These are phyloP conservation scores for Pristionchus fissidentatus DNA, from an alignment of 2,888 invertebrate genomes.

Conservation along the genomic window DNA sequence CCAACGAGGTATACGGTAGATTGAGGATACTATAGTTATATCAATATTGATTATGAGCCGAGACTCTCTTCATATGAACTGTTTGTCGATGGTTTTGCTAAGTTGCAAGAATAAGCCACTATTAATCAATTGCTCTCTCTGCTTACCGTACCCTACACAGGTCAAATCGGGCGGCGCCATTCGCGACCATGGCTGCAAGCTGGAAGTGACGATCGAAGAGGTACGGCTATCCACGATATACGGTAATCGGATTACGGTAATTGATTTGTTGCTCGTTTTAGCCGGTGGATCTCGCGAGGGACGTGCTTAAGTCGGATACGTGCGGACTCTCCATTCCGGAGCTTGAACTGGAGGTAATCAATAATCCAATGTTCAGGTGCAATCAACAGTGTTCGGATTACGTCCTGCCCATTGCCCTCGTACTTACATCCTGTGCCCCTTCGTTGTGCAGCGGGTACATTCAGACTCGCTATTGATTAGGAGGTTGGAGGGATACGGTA, in stretches of 20 bases:
- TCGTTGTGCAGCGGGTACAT: no score
- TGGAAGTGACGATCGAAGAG: conserved; percentile 66
- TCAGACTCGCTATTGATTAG: no score
- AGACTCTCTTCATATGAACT: background rate
- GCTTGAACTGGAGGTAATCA: conserved; percentile 83
- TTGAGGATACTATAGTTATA: no score
- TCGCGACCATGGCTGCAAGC: conserved; percentile 65
- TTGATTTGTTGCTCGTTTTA: conserved; percentile 53
- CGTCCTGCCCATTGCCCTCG: no score
- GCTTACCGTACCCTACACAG: no score
- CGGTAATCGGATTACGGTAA: background rate
- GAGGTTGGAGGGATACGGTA: no score
- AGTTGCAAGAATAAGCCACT: background rate
- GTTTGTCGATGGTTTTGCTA: background rate
- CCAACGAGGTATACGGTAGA: conserved; percentile 85
- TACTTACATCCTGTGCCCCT: no score
- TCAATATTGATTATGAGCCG: background rate
- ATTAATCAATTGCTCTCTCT: background rate
- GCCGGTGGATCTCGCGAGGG: conserved; percentile 88
- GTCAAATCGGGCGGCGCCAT: conserved; percentile 67
- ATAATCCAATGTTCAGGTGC: background rate
- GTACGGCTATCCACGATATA: conserved; percentile 48
- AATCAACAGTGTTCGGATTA: no score
- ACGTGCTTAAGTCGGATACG: conserved; percentile 92
- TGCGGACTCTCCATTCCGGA: conserved; percentile 88